Evolutionary conservation across 2,888 invertebrate genomes (phyloP).

Genomic region (Yponomeuta plumbellus): DNA sequence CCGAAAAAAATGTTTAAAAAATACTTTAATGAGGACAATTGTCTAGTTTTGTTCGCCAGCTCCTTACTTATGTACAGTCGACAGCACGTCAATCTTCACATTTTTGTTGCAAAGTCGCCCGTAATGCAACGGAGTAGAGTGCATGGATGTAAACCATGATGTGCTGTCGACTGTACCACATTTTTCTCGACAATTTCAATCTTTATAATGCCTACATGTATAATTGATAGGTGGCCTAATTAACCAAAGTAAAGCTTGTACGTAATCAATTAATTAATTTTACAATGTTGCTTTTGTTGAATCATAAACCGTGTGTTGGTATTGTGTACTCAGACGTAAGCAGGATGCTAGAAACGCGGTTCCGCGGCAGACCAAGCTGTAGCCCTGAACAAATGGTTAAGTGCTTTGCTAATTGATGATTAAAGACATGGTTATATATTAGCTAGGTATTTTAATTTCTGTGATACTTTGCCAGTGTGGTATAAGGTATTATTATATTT

Average conservation of each 20-base stretch:
- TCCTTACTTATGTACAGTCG: too few relatives aligned
- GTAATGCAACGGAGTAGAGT: too few relatives aligned
- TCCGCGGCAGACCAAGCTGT: background rate
- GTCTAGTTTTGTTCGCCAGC: too few relatives aligned
- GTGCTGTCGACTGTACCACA: too few relatives aligned
- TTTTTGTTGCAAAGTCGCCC: too few relatives aligned
- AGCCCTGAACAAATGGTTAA: conserved; percentile 1
- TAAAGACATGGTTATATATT: conserved; percentile 58
- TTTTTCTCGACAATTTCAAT: background rate
- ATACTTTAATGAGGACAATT: too few relatives aligned
- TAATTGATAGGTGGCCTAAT: background rate
- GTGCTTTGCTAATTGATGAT: conserved; percentile 25
- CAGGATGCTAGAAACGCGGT: background rate
- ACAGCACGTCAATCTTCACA: too few relatives aligned
- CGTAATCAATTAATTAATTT: background rate
- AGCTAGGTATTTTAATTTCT: conserved; percentile 74
- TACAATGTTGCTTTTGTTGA: background rate
- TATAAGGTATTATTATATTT: conserved; percentile 66
- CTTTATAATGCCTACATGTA: background rate
- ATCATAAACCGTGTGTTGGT: background rate
- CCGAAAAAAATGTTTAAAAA: too few relatives aligned
- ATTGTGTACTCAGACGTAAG: background rate
- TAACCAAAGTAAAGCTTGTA: conserved; percentile 4
- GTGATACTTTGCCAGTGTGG: conserved; percentile 74
- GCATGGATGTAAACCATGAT: too few relatives aligned